A percentile compares a stretch with the other conserved stretches of the same genome.
Conservation (phyloP, 2,113 vertebrate species). For the Ancistrus triradiatus region DNA sequence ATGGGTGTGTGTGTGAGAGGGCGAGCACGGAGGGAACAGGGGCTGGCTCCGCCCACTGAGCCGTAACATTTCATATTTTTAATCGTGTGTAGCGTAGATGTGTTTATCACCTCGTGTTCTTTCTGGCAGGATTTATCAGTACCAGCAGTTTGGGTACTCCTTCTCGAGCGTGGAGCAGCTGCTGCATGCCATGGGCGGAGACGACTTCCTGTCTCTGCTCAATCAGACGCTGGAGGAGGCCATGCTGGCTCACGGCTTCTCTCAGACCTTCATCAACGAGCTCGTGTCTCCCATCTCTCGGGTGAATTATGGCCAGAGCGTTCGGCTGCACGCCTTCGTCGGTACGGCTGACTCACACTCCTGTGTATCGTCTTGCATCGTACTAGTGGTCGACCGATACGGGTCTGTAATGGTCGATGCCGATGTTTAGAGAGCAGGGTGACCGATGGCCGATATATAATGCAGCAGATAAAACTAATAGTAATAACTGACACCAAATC, state of each 20-base stretch:
- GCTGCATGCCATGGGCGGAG: constrained; percentile 82
- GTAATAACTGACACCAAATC: too few species aligned
- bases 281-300: constrained; percentile 76
- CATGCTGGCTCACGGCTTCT: constrained; percentile 81
- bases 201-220: constrained; percentile 65
- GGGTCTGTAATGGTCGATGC: too few species aligned
- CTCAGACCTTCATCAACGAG: constrained; percentile 83
- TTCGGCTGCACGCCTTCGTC: constrained; percentile 75
- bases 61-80: too few species aligned
- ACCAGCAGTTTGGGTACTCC: constrained; percentile 85
- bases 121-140: constrained; percentile 84
- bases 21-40: too few species aligned
- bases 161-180: constrained; percentile 83
- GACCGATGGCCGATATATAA: too few species aligned
- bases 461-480: too few species aligned
- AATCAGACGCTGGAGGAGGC: constrained; percentile 82
- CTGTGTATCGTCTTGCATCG: too few species aligned
- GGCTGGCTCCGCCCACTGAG: too few species aligned
- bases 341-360: constrained; percentile 72
- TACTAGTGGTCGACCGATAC: too few species aligned
- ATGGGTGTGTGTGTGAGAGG: too few species aligned
- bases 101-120: background rate
- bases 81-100: background rate
- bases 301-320: constrained; percentile 78
- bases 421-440: too few species aligned